These are phyloP conservation scores for Microcebus murinus DNA, from an alignment of 2,113 vertebrate genomes.

Conservation along the genomic window DNA sequence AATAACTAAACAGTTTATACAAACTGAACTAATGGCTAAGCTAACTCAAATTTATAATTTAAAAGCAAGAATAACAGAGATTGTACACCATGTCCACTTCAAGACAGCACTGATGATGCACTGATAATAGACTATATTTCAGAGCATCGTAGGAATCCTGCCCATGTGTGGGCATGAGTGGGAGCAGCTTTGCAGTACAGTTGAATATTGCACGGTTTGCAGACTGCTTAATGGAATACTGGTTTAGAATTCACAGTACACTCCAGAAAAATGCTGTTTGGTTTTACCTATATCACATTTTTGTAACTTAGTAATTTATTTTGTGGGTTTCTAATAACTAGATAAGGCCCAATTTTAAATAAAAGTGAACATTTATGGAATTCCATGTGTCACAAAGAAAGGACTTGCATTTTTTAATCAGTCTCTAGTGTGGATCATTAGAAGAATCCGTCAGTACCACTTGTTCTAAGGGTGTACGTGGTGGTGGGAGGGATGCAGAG, in stretches of 20 bases:
- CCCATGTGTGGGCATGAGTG: background rate
- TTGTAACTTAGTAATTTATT: slow-evolving; percentile 2
- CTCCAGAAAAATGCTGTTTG: background rate
- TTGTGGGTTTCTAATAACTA: background rate
- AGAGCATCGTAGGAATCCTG: background rate
- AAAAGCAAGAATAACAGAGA: background rate
- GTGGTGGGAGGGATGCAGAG: background rate
- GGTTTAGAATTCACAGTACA: background rate
- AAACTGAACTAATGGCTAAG: background rate
- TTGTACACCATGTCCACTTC: background rate
- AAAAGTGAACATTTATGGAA: background rate
- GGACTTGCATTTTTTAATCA: background rate
- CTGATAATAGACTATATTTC: background rate
- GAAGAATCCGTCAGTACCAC: background rate
- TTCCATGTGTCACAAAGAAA: background rate
- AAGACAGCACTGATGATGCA: background rate
- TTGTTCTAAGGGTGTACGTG: background rate
- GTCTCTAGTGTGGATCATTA: background rate
- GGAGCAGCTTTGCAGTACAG: background rate
- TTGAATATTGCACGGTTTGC: background rate
- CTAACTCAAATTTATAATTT: background rate
- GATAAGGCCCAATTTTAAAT: background rate
- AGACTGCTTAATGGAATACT: background rate
- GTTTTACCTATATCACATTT: background rate
- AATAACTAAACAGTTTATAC: background rate